Evolutionary conservation across 2,797 vertebrate genomes (phyloP).

Genomic region (Sebastes kiyomatsui): DNA sequence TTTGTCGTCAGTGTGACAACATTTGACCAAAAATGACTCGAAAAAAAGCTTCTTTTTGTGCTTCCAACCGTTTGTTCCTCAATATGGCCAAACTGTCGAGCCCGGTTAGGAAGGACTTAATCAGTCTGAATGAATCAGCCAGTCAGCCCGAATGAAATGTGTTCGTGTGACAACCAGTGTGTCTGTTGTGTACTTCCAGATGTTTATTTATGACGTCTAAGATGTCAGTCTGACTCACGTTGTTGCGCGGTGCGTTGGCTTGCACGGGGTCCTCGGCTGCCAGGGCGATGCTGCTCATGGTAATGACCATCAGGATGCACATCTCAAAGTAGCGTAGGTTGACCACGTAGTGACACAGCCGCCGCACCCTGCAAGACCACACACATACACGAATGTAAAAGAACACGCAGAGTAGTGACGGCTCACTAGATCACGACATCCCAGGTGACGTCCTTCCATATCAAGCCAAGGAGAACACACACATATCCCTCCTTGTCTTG

Average conservation of each 20-base stretch:
- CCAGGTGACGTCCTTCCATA: neutral
- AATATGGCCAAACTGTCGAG: conserved; percentile 1
- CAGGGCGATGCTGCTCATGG: conserved; percentile 97
- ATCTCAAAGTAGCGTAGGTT: conserved; percentile 97
- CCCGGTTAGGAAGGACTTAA: neutral
- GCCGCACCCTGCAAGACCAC: conserved; percentile 85
- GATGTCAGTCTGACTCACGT: conserved; percentile 83
- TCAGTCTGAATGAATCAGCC: conserved; percentile 28
- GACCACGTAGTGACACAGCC: conserved; percentile 94
- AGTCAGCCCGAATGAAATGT: neutral
- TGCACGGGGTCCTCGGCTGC: conserved; percentile 95
- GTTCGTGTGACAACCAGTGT: neutral
- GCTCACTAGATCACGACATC: neutral
- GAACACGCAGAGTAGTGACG: neutral
- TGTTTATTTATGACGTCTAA: conserved; percentile 25
- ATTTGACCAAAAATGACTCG: neutral
- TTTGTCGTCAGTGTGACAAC: neutral
- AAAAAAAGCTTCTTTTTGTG: neutral
- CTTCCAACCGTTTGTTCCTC: neutral
- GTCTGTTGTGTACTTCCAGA: conserved; percentile 2
- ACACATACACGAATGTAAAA: conserved; percentile 2
- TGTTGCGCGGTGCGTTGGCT: conserved; percentile 89
- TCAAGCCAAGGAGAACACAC: neutral
- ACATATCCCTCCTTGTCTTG: neutral
- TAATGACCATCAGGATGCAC: conserved; percentile 96